Percentiles rank a stretch among this genome's conserved stretches.
Conservation (phyloP, 2,113 vertebrate genomes). For the Cheilinus undulatus region DNA sequence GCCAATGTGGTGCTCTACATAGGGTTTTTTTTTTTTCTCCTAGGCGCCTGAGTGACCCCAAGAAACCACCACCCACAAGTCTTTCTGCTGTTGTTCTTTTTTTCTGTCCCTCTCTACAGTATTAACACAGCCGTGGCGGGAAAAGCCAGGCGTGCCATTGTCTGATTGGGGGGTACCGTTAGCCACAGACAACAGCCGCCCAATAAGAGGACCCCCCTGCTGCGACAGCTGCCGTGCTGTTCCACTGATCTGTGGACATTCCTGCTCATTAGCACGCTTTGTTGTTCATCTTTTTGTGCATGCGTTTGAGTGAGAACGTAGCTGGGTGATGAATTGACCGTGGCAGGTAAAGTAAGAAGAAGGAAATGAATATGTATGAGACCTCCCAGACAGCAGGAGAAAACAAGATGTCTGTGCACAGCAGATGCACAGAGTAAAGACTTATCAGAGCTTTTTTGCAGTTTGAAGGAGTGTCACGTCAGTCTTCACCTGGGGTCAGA, state of each 20-base stretch:
- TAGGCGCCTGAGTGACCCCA: neutral
- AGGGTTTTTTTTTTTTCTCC: too few species aligned
- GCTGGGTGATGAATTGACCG: slow-evolving; percentile 52
- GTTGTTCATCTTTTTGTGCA: slow-evolving; percentile 28
- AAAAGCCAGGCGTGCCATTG: slow-evolving; percentile 64
- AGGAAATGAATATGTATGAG: slow-evolving; percentile 57
- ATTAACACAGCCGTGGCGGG: slow-evolving; percentile 60
- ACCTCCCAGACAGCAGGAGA: slow-evolving; percentile 9
- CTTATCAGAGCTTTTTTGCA: neutral
- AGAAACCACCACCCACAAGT: neutral
- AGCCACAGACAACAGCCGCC: slow-evolving; percentile 45
- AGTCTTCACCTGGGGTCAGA: slow-evolving; percentile 50
- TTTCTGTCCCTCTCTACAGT: slow-evolving; percentile 26
- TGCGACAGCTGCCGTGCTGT: slow-evolving; percentile 59
- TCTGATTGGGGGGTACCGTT: slow-evolving; percentile 52
- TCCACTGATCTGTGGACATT: slow-evolving; percentile 70
- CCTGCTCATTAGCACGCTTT: slow-evolving; percentile 70
- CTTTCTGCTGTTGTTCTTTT: slow-evolving; percentile 4
- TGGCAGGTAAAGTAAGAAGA: slow-evolving; percentile 63
- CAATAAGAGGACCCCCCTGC: slow-evolving; percentile 61
- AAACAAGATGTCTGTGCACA: slow-evolving; percentile 43
- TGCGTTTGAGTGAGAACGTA: slow-evolving; percentile 7
- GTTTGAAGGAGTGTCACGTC: too few species aligned
- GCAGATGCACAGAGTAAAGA: slow-evolving; percentile 28
- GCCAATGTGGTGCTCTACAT: neutral